Conservation (phyloP, 2,113 vertebrate species). For the Theristicus caerulescens region DNA sequence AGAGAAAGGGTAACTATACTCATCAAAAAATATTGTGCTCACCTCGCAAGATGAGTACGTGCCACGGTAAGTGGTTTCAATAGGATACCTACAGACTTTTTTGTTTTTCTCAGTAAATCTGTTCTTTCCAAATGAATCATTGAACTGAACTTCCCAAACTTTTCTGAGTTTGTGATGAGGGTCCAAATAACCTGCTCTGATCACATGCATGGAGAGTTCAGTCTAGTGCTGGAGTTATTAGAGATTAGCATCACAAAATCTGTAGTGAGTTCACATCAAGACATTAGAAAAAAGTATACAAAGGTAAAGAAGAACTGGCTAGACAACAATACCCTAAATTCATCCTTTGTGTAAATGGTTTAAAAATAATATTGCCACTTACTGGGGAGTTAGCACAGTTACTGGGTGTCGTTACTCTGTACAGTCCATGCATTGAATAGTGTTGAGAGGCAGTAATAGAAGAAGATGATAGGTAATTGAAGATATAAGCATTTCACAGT, state of each 20-base stretch:
- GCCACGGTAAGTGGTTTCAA: neutral
- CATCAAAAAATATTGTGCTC: neutral
- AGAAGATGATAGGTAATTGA: neutral
- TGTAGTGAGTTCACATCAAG: neutral
- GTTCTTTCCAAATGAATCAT: neutral
- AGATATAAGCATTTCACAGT: neutral
- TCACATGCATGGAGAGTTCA: neutral
- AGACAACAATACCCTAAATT: neutral
- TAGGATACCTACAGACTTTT: neutral
- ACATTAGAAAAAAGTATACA: neutral
- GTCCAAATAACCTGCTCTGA: neutral
- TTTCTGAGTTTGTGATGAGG: neutral
- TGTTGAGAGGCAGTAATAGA: neutral
- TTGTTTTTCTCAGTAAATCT: neutral
- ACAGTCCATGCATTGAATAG: neutral
- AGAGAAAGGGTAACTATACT: neutral
- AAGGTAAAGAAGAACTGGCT: neutral
- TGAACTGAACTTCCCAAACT: neutral
- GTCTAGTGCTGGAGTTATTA: neutral
- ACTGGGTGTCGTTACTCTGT: neutral
- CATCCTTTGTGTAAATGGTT: neutral
- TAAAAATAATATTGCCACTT: neutral
- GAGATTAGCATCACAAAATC: neutral
- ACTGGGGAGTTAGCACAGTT: accelerated
- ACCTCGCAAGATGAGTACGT: neutral